Base-by-base conservation (phyloP, 2,888 invertebrate species). In the Lasioglossum oenotherae region DNA sequence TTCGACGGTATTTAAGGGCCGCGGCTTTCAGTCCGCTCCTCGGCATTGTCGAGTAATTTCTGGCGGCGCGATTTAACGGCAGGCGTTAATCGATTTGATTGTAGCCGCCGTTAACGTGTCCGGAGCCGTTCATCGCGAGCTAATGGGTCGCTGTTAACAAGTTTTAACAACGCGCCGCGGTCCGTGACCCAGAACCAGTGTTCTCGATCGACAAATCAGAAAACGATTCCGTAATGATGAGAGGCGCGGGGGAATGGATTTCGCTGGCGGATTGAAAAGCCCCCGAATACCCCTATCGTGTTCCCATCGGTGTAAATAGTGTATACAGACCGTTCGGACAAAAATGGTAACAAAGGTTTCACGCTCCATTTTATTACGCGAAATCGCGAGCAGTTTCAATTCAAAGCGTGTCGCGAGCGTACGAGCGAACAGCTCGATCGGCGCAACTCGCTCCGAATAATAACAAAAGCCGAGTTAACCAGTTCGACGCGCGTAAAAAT, bases 401-500 rank as follows among this genome's bases (percentile, higher is more conserved):
- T 67, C 67, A 35, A 19, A 35, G 60, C 60, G n/a, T 5, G 4
- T 60, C 35, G 35, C 67, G 35, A 67, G 14, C 53, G 8, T 8
- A 2, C 53, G 53, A 53, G 53, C 53, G 53, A 23, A 53, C 53
- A 8, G 53, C 53, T 2, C 53, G 23, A 53, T 53, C 53, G 23
- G 27, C 35, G 31, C 8, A 19, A 19, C 60, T 19, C 67, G 67
- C 35, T 19, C 19, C 67, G 67, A 35, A 35, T 67, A 67, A 35
- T 35, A 67, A 67, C 67, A 67, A 67, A 67, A 67, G 67, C 67
- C 67, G 67, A 35, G 67, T 67, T 67, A 67, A 67, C 67, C 67
- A 67, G 35, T 19, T 19, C 67, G 35, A 67, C 31, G 35, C 67
- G 67, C 67, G 67, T 16, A 35, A 67, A 67, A 67, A 67, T 67